Evolutionary conservation across 2,888 invertebrate species (phyloP).

Genomic region (Graphium colonna): DNA sequence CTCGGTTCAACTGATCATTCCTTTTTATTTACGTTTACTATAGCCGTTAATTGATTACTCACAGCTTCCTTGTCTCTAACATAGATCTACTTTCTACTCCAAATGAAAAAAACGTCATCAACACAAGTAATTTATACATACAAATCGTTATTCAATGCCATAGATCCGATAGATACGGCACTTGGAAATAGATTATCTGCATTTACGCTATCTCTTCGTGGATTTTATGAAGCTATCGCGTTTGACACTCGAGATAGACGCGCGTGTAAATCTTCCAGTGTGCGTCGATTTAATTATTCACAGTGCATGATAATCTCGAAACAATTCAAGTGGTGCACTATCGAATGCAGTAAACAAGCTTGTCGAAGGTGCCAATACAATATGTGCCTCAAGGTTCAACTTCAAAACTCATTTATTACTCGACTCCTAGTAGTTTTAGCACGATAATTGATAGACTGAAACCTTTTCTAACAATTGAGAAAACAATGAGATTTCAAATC

Average conservation of each 20-base stretch:
- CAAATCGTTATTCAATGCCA: slow-evolving; percentile 7
- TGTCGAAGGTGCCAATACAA: slow-evolving; percentile 58
- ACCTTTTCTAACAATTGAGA: too few species aligned
- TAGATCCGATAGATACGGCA: slow-evolving; percentile 19
- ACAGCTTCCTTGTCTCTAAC: not conserved
- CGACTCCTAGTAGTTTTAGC: too few species aligned
- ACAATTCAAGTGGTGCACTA: slow-evolving; percentile 62
- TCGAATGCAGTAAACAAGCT: slow-evolving; percentile 65
- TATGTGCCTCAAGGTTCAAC: too few species aligned
- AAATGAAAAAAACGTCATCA: not conserved
- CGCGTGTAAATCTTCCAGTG: slow-evolving; percentile 48
- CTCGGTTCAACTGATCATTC: not conserved
- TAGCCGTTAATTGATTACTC: slow-evolving; percentile 4
- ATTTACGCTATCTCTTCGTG: slow-evolving; percentile 30
- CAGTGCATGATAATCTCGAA: slow-evolving; percentile 65
- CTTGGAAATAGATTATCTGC: slow-evolving; percentile 31
- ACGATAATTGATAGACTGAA: too few species aligned
- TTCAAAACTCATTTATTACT: too few species aligned
- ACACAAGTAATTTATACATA: not conserved
- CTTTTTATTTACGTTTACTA: not conserved
- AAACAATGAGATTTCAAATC: too few species aligned
- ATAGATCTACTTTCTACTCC: not conserved
- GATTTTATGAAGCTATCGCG: slow-evolving; percentile 31
- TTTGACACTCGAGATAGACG: slow-evolving; percentile 54
- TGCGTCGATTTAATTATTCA: slow-evolving; percentile 60